A percentile compares a stretch with the other conserved stretches of the same genome.
Evolutionary conservation across 2,797 vertebrate genomes (phyloP).

Genomic region (Gallinago solitaria): DNA sequence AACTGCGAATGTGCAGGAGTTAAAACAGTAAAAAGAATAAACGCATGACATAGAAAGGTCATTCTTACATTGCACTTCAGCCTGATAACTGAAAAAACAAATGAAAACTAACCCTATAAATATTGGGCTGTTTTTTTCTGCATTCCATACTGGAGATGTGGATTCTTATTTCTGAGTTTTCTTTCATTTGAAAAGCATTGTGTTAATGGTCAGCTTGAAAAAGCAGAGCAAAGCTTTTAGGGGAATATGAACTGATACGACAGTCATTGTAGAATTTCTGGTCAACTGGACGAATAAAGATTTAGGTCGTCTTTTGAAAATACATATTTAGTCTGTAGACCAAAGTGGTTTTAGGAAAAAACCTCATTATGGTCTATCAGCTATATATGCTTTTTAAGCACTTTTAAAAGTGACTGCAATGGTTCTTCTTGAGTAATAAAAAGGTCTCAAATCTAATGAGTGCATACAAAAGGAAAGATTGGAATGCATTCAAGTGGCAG

Average conservation of each 20-base stretch:
- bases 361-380: neutral
- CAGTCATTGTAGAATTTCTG: slow-evolving; percentile 9
- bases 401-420: slow-evolving; percentile 35
- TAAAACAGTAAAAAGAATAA: neutral
- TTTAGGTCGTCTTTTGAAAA: slow-evolving; percentile 37
- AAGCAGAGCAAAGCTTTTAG: neutral
- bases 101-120: neutral
- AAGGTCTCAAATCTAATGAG: neutral
- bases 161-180: neutral
- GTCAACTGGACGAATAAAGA: slow-evolving; percentile 7
- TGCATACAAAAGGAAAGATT: neutral
- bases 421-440: slow-evolving; percentile 29
- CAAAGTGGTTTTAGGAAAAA: neutral
- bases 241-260: neutral
- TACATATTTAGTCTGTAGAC: neutral
- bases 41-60: neutral
- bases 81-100: neutral
- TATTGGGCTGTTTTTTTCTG: neutral
- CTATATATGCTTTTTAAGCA: slow-evolving; percentile 16
- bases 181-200: neutral
- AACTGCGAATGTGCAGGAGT: neutral
- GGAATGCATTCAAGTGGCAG: neutral
- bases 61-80: neutral
- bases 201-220: neutral
- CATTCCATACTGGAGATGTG: neutral